Conservation (phyloP, 1,140 invertebrate species). For the Drosophila azteca region DNA sequence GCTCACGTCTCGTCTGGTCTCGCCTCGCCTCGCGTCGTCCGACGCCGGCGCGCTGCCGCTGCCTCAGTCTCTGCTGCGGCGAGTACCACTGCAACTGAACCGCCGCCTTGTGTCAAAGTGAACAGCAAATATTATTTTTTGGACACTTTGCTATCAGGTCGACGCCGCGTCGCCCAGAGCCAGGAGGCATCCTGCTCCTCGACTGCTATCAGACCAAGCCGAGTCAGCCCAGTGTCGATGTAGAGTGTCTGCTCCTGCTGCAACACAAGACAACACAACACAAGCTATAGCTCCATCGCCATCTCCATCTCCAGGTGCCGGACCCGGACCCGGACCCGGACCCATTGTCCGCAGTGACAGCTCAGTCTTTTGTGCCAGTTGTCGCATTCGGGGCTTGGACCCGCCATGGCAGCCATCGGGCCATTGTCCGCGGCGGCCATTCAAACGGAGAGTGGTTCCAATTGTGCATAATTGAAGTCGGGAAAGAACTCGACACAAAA, state of each 20-base stretch:
- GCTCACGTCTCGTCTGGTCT: slow-evolving; percentile 31
- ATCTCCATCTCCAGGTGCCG: slow-evolving; percentile 1
- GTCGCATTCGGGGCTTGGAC: slow-evolving; percentile 53
- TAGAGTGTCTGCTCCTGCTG: too few relatives aligned
- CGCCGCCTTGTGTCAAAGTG: slow-evolving; percentile 75
- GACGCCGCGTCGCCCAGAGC: slow-evolving; percentile 69
- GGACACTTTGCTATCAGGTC: slow-evolving; percentile 81
- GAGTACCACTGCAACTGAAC: slow-evolving; percentile 33
- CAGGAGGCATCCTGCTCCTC: slow-evolving; percentile 56
- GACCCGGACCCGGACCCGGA: slow-evolving; percentile 3
- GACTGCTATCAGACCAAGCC: slow-evolving; percentile 39
- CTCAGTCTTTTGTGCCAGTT: slow-evolving; percentile 38
- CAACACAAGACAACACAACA: too few relatives aligned
- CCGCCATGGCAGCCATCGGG: slow-evolving; percentile 33
- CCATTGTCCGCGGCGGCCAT: slow-evolving; percentile 49
- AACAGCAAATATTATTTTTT: slow-evolving; percentile 83
- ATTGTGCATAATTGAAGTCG: slow-evolving; percentile 65
- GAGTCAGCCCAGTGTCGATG: slow-evolving; percentile 3
- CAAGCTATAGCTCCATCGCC: neutral
- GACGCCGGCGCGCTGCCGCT: slow-evolving; percentile 50
- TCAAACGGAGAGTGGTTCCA: slow-evolving; percentile 47
- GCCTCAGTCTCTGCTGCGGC: slow-evolving; percentile 35
- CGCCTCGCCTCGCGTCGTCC: slow-evolving; percentile 20
- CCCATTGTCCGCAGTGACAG: slow-evolving; percentile 43
- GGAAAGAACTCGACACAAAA: slow-evolving; percentile 9